These are phyloP conservation scores for Diploptera punctata DNA, from an alignment of 2,888 invertebrate genomes.

Conservation along the genomic window DNA sequence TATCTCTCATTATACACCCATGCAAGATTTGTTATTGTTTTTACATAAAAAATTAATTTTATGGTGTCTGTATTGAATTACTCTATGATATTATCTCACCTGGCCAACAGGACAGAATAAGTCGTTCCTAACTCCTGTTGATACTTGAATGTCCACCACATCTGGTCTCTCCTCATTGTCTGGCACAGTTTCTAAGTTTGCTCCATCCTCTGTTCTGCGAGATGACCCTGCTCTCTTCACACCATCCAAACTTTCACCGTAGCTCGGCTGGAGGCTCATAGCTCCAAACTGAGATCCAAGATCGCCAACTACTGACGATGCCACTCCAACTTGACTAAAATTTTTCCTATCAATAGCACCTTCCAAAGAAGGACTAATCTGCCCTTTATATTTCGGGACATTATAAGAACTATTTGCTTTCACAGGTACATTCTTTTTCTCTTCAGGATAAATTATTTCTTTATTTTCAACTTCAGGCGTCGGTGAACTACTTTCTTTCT, in stretches of 20 bases:
- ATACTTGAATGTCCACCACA: slow-evolving; percentile 8
- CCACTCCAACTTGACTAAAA: neutral
- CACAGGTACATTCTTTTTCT: slow-evolving; percentile 47
- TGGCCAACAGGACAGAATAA: slow-evolving; percentile 33
- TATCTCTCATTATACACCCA: too few species aligned
- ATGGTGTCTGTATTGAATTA: too few species aligned
- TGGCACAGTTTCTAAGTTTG: slow-evolving; percentile 69
- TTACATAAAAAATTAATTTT: too few species aligned
- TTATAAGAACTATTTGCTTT: slow-evolving; percentile 18
- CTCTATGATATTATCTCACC: too few species aligned
- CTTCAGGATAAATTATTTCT: slow-evolving; percentile 48
- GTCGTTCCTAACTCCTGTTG: slow-evolving; percentile 21
- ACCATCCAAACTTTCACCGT: neutral
- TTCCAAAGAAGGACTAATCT: neutral
- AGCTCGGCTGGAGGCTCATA: neutral
- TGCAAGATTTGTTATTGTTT: too few species aligned
- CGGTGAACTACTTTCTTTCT: too few species aligned
- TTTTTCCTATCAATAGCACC: slow-evolving; percentile 8
- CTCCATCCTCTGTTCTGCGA: slow-evolving; percentile 38
- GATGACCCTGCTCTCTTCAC: slow-evolving; percentile 3
- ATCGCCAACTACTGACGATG: too few species aligned
- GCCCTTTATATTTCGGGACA: slow-evolving; percentile 43
- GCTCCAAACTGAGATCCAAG: neutral
- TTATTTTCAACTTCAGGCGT: slow-evolving; percentile 51
- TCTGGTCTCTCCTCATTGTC: slow-evolving; percentile 72